These are phyloP conservation scores for Percopsis omiscomaycus DNA, from an alignment of 2,797 vertebrate species.

Conservation along the genomic window DNA sequence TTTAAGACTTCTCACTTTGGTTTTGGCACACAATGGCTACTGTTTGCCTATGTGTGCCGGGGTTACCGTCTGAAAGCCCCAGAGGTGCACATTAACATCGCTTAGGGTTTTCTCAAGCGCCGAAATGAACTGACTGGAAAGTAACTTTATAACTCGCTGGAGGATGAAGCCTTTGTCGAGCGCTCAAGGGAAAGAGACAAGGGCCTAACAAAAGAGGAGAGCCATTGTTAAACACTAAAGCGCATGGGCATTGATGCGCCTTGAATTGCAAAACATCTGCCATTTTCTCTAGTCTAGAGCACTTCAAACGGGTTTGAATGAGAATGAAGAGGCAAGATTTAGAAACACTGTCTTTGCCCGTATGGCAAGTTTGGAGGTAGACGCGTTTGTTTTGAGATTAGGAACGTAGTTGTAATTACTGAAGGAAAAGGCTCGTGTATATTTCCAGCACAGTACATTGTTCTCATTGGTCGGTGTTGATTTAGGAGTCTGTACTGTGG, in stretches of 20 bases:
- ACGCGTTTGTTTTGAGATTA: conserved; percentile 26
- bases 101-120: conserved; percentile 80
- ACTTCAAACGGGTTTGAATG: conserved; percentile 75
- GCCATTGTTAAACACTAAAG: conserved; percentile 78
- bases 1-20: conserved; percentile 78
- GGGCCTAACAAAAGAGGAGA: conserved; percentile 73
- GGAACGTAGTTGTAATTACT: neutral
- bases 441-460: neutral
- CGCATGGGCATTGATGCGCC: conserved; percentile 78
- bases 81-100: conserved; percentile 84
- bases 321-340: conserved; percentile 67
- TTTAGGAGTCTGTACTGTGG: too few relatives aligned
- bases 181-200: conserved; percentile 75
- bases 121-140: conserved; percentile 82
- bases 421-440: neutral
- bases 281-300: conserved; percentile 75
- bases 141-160: conserved; percentile 86
- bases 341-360: conserved; percentile 45
- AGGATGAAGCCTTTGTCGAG: conserved; percentile 80
- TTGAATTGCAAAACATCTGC: conserved; percentile 87
- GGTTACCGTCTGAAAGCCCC: conserved; percentile 77
- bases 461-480: too few relatives aligned
- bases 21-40: conserved; percentile 72
- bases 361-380: conserved; percentile 32
- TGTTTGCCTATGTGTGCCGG: conserved; percentile 77